These are phyloP conservation scores for Chaitophorus viminalis DNA, from an alignment of 2,888 invertebrate genomes.

Conservation along the genomic window DNA sequence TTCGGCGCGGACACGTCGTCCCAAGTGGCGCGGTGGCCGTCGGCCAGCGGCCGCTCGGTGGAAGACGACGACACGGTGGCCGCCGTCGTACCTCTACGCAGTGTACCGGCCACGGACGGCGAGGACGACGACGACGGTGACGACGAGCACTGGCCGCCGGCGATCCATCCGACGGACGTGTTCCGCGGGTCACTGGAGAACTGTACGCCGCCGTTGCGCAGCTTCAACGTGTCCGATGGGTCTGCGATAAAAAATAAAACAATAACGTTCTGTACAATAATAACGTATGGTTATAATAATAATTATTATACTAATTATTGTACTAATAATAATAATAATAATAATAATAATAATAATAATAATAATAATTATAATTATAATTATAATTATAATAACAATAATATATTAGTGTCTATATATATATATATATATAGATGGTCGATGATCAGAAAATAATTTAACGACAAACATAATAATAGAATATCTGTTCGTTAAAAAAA, in stretches of 20 bases:
- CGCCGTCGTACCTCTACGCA: conserved; percentile 1
- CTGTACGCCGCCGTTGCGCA: conserved; percentile 37
- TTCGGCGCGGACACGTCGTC: conserved; percentile 18
- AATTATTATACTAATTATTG: no score
- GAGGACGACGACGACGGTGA: neutral
- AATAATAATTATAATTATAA: no score
- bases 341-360: no score
- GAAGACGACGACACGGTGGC: neutral
- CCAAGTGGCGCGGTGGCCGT: neutral
- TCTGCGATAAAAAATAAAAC: neutral
- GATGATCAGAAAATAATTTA: no score
- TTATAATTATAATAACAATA: no score
- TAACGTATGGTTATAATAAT: no score
- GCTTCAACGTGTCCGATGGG: conserved; percentile 13
- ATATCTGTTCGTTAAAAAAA: no score
- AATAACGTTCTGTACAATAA: no score
- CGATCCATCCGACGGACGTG: neutral
- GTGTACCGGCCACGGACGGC: conserved; percentile 2
- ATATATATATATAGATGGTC: no score
- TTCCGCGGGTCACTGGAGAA: neutral
- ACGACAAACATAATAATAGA: no score
- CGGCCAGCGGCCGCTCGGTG: conserved; percentile 18
- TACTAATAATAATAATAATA: no score
- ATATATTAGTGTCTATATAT: no score
- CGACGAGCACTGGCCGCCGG: neutral